These are phyloP conservation scores for Garra rufa DNA, from an alignment of 2,113 vertebrate genomes.

Conservation along the genomic window DNA sequence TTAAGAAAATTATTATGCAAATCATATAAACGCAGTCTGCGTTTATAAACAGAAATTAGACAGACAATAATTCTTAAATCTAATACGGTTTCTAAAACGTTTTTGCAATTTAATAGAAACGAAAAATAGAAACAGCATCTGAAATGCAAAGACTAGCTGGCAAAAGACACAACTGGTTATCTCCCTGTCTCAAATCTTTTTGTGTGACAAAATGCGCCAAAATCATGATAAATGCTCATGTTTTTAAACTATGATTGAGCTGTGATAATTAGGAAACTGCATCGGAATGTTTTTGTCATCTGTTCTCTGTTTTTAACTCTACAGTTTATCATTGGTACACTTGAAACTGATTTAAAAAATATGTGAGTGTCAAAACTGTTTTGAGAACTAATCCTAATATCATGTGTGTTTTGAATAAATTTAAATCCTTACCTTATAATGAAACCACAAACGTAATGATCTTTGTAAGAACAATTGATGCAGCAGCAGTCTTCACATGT, in stretches of 20 bases:
- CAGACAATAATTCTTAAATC: neutral
- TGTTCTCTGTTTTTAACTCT: neutral
- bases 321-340: neutral
- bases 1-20: no score
- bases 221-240: neutral
- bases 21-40: no score
- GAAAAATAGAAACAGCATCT: neutral
- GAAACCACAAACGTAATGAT: neutral
- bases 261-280: neutral
- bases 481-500: neutral
- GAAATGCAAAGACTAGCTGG: neutral
- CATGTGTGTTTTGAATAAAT: neutral
- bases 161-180: neutral
- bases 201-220: neutral
- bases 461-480: neutral
- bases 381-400: neutral
- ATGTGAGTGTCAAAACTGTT: neutral
- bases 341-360: neutral
- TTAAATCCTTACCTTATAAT: neutral
- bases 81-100: neutral
- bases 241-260: neutral
- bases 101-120: neutral
- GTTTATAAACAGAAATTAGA: neutral
- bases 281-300: neutral
- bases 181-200: neutral